phyloP scores from a whole-genome alignment of 1,140 invertebrate genomes.

The Leptinotarsa lineolata region DNA sequence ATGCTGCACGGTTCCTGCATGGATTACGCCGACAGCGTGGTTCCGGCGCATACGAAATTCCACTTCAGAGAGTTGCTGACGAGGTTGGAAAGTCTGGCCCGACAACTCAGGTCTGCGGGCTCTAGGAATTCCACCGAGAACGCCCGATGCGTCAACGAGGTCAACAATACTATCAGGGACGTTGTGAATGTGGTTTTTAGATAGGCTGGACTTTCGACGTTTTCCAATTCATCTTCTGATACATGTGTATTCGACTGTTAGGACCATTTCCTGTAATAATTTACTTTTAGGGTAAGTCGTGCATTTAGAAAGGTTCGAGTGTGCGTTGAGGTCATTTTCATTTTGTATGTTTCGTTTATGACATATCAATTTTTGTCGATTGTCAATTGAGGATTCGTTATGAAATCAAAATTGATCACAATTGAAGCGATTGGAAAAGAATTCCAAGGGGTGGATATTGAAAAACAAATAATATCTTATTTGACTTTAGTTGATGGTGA shows the following conservation, averaged over 20 bases:
- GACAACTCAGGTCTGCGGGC: constrained; percentile 73
- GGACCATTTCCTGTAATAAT: constrained; percentile 39
- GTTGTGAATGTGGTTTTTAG: constrained; percentile 80
- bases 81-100: constrained; percentile 78
- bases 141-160: constrained; percentile 69
- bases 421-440: too few relatives aligned
- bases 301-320: constrained; percentile 29
- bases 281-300: constrained; percentile 33
- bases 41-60: constrained; percentile 85
- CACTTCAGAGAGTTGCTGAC: constrained; percentile 85
- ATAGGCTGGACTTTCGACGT: constrained; percentile 57
- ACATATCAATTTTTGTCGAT: neutral
- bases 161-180: constrained; percentile 81
- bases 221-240: constrained; percentile 21
- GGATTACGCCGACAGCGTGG: constrained; percentile 70
- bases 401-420: too few relatives aligned
- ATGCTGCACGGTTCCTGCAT: constrained; percentile 77
- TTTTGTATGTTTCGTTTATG: constrained; percentile 7
- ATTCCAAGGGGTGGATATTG: too few relatives aligned
- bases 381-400: too few relatives aligned
- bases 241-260: constrained; percentile 41
- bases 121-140: constrained; percentile 72
- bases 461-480: too few relatives aligned
- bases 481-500: too few relatives aligned
- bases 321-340: constrained; percentile 19